A percentile compares a stretch with the other conserved stretches of the same genome.
These are phyloP conservation scores for Poeciliopsis presidionis DNA, from an alignment of 2,797 vertebrate genomes.

Conservation along the genomic window DNA sequence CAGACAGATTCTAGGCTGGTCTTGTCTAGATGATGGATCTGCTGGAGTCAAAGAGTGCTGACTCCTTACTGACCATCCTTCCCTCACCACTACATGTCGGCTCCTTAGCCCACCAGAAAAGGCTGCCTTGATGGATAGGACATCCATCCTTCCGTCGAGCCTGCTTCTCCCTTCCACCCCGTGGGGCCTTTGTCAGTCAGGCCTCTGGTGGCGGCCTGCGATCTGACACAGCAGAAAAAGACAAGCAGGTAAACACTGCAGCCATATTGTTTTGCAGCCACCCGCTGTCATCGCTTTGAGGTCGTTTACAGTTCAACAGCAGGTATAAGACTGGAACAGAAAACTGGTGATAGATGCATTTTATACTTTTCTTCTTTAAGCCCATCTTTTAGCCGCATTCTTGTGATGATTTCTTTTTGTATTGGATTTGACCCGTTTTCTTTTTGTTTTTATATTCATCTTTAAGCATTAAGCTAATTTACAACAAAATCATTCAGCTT, in stretches of 20 bases:
- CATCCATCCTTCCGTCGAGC: slow-evolving; percentile 70
- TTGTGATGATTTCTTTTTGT: slow-evolving; percentile 58
- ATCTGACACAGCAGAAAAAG: slow-evolving; percentile 66
- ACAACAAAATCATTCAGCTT: slow-evolving; percentile 22
- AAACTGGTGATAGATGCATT: slow-evolving; percentile 44
- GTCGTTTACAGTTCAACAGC: slow-evolving; percentile 79
- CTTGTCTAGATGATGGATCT: slow-evolving; percentile 83
- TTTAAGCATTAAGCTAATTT: slow-evolving; percentile 44
- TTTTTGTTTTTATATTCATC: slow-evolving; percentile 14
- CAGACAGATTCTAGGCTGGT: slow-evolving; percentile 71
- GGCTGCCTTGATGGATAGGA: slow-evolving; percentile 79
- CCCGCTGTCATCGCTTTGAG: slow-evolving; percentile 67
- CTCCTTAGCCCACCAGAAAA: slow-evolving; percentile 69
- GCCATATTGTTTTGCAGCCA: slow-evolving; percentile 75
- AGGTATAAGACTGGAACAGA: slow-evolving; percentile 39
- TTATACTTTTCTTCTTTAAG: slow-evolving; percentile 26
- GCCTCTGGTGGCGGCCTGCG: slow-evolving; percentile 61
- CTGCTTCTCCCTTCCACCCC: slow-evolving; percentile 43
- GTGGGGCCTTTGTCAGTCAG: slow-evolving; percentile 76
- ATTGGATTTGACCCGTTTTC: slow-evolving; percentile 35
- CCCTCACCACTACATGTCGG: slow-evolving; percentile 71
- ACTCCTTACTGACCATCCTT: slow-evolving; percentile 79
- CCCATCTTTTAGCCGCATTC: slow-evolving; percentile 37
- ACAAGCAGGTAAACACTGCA: slow-evolving; percentile 66
- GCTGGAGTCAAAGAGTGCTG: slow-evolving; percentile 78